Percentiles rank a stretch among this genome's conserved stretches.
phyloP scores from a whole-genome alignment of 2,888 invertebrate genomes.

The Bedellia somnulentella region DNA sequence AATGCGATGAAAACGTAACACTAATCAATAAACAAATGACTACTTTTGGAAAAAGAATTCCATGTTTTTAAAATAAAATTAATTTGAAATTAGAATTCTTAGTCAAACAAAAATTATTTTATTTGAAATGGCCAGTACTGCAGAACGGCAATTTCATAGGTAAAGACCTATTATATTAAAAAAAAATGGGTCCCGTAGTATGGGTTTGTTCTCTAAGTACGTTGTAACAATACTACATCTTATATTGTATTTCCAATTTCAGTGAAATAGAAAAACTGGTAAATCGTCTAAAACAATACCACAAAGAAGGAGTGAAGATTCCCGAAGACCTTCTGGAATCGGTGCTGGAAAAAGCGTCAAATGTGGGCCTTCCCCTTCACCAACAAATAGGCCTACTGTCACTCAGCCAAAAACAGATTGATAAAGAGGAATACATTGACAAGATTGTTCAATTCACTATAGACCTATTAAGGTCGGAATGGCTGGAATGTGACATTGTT shows the following conservation, averaged over 20 bases:
- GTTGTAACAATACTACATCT: too few species aligned
- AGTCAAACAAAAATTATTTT: too few species aligned
- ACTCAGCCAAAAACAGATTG: slow-evolving; percentile 18
- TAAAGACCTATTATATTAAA: too few species aligned
- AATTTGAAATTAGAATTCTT: too few species aligned
- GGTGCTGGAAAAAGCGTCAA: slow-evolving; percentile 17
- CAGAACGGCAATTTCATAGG: too few species aligned
- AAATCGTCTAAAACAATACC: slow-evolving; percentile 23
- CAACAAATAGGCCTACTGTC: slow-evolving; percentile 26
- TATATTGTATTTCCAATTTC: slow-evolving; percentile 8
- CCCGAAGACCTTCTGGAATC: slow-evolving; percentile 22
- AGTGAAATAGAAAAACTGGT: slow-evolving; percentile 27
- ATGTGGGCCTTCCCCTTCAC: slow-evolving; percentile 25
- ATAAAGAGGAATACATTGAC: slow-evolving; percentile 18
- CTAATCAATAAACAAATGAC: too few species aligned
- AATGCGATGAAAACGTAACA: too few species aligned
- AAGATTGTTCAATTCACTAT: slow-evolving; percentile 24
- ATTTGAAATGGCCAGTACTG: too few species aligned
- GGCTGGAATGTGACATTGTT: slow-evolving; percentile 19
- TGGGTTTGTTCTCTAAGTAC: too few species aligned
- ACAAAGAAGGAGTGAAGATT: slow-evolving; percentile 29
- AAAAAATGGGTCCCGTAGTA: too few species aligned
- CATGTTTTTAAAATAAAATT: too few species aligned
- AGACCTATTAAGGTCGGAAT: slow-evolving; percentile 27
- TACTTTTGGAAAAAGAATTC: too few species aligned